Evolutionary conservation across 2,888 invertebrate species (phyloP).

Genomic region (Oligia strigilis): DNA sequence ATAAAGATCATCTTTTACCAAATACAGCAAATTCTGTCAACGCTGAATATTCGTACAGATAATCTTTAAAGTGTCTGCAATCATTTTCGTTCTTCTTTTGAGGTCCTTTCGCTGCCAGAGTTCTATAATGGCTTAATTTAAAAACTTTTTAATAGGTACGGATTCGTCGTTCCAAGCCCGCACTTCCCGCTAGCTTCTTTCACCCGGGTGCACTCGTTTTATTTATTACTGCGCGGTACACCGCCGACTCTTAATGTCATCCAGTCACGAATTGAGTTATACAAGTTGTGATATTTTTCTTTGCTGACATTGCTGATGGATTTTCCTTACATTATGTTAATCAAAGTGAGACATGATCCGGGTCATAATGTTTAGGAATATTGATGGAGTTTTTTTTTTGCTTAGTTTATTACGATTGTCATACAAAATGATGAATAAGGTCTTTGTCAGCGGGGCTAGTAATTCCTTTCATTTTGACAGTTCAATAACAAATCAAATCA

Average conservation of each 20-base stretch:
- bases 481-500: too few relatives aligned
- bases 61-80: background rate
- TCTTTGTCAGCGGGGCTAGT: background rate
- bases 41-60: background rate
- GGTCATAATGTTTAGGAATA: conserved; percentile 26
- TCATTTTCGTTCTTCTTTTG: background rate
- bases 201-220: conserved; percentile 53
- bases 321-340: conserved; percentile 52
- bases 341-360: conserved; percentile 50
- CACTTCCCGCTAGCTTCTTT: conserved; percentile 38
- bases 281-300: conserved; percentile 59
- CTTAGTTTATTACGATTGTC: background rate
- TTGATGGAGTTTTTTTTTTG: conserved; percentile 6
- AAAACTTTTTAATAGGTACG: background rate
- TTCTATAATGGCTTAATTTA: background rate
- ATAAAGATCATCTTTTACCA: too few relatives aligned
- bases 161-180: conserved; percentile 39
- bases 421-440: background rate
- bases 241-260: conserved; percentile 49
- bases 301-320: conserved; percentile 46
- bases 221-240: conserved; percentile 58
- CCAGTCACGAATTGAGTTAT: conserved; percentile 62
- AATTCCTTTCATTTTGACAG: background rate
- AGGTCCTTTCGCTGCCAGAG: background rate
- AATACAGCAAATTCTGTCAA: background rate